phyloP scores from a whole-genome alignment of 1,140 invertebrate genomes.

The Nasonia giraulti region DNA sequence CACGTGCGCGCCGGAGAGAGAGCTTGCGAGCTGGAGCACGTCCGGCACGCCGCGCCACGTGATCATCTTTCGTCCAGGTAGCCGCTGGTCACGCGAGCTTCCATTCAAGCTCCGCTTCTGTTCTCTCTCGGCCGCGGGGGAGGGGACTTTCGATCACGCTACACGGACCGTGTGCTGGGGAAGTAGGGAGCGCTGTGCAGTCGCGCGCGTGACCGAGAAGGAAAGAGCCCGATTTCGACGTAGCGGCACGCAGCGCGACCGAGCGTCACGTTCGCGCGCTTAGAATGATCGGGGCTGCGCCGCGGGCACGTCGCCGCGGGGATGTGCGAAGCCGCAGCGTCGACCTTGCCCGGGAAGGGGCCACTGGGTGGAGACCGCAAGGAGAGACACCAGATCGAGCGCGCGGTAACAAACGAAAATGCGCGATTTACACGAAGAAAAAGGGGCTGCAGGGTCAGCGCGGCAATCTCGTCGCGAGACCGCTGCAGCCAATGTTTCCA shows the following conservation, averaged over 20 bases:
- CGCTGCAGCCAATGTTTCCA: conserved; percentile 56
- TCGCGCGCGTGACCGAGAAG: conserved; percentile 41
- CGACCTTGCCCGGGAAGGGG: conserved; percentile 26
- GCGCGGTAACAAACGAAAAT: background rate
- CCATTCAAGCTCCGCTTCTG: conserved; percentile 49
- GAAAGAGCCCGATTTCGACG: conserved; percentile 40
- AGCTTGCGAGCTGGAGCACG: conserved; percentile 53
- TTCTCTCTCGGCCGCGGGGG: background rate
- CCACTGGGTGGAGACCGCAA: background rate
- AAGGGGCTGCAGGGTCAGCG: background rate
- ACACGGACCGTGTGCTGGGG: background rate
- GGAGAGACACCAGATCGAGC: background rate
- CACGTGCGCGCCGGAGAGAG: background rate
- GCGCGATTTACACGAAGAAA: conserved; percentile 37
- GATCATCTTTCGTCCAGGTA: conserved; percentile 39
- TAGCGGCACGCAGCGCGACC: conserved; percentile 1
- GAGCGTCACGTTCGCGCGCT: conserved; percentile 42
- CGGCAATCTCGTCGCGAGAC: background rate
- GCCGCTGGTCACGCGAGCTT: conserved; percentile 55
- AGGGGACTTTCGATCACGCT: conserved; percentile 33
- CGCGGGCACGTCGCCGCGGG: background rate
- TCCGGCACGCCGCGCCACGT: conserved; percentile 51
- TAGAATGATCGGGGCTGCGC: conserved; percentile 28
- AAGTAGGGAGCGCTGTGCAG: background rate
- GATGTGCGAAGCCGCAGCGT: background rate